These are phyloP conservation scores for Anneissia japonica DNA, from an alignment of 35 echinoderm and acorn worm genomes.

Conservation along the genomic window DNA sequence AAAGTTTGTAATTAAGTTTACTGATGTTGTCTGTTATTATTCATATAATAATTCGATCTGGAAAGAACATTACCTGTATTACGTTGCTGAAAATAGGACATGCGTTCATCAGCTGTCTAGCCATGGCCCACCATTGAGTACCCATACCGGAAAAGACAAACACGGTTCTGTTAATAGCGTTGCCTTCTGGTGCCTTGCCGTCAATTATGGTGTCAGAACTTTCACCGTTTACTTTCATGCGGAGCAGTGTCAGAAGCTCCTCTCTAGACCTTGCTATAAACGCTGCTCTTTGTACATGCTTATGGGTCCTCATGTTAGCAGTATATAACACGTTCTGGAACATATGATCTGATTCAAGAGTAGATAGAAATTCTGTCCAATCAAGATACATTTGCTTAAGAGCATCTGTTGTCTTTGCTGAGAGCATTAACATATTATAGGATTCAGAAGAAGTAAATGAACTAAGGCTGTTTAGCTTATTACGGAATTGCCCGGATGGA, in stretches of 20 bases:
- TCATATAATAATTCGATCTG: too few relatives aligned
- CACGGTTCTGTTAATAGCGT: neutral
- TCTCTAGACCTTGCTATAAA: neutral
- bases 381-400: neutral
- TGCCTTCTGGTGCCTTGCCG: constrained; percentile 7
- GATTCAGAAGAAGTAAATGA: neutral
- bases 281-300: neutral
- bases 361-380: neutral
- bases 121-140: constrained; percentile 78
- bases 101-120: constrained; percentile 17
- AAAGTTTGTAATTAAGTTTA: too few relatives aligned
- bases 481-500: neutral
- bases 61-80: constrained; percentile 53
- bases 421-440: neutral
- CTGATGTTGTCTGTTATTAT: too few relatives aligned
- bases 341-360: neutral
- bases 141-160: constrained; percentile 79
- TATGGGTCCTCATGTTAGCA: neutral
- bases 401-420: constrained; percentile 14
- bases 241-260: neutral
- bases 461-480: neutral
- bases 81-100: constrained; percentile 25
- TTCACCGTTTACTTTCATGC: neutral
- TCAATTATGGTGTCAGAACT: neutral
- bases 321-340: neutral